Base-by-base conservation (phyloP, 2,797 vertebrate genomes). In the Ambastaia sidthimunki region DNA sequence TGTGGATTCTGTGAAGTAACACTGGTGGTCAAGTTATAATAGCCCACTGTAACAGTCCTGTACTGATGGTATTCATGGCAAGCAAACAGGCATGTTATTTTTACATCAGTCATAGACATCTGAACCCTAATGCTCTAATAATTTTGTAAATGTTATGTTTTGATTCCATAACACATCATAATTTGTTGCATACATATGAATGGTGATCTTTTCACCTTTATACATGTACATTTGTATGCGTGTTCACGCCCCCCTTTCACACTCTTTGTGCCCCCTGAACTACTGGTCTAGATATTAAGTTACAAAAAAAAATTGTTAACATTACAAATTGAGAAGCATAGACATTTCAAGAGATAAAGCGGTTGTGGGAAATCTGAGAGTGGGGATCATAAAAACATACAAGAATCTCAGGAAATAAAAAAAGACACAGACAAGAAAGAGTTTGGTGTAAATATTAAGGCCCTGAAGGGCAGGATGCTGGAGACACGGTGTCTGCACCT, bases 401-500 rank as follows among this genome's bases (percentile, higher is more conserved):
- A 74, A 75, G 57, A 73, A 69, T 41, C 7, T 41, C 37, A 41
- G 37, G 37, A 77, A 28, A 80, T 48, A 81, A 76, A 79, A 67
- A 57, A 71, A 83, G 47, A 80, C 62, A 68, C 54, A 18, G 16
- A 50, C 28, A 28, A 60, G 37, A 71, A 74, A 86, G 76, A 84
- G 83, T 84, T 74, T 73, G 67, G 50, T 82, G 23, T 80, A 81
- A 85, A 85, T 83, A 60, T 79, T 34, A 66, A 70, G 82, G 74
- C 87, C 85, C 84, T 82, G 82, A 84, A 85, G 83, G 83, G 76
- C 86, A 86, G 84, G 81, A 79, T 85, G 76, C 57, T 71, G 81
- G 85, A 89, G 87, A 87, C 82, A 86, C 73, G 72, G 71, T 85
- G 85, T 86, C 83, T 86, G 84, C 76, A 85, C 82, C 80, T 80